Evolutionary conservation across 2,797 vertebrate genomes (phyloP).

Genomic region (Scolopax rusticola): DNA sequence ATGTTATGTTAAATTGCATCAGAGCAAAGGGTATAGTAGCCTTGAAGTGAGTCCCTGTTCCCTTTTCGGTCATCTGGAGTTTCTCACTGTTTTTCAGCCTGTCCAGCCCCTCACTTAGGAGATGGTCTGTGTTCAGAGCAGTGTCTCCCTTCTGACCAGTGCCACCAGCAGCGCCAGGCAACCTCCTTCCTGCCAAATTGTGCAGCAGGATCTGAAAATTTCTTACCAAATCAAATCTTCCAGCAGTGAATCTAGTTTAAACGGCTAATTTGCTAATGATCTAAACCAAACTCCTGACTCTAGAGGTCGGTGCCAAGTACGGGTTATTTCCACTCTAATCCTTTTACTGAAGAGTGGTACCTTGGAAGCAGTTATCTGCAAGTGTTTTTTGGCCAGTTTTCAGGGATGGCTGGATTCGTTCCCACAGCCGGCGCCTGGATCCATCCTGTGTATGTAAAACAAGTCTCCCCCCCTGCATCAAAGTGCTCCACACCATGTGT

Average conservation of each 20-base stretch:
- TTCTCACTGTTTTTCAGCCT: background rate
- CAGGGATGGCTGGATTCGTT: background rate
- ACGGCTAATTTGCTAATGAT: background rate
- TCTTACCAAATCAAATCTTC: background rate
- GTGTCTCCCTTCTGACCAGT: background rate
- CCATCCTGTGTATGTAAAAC: background rate
- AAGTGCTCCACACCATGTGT: rapidly evolving
- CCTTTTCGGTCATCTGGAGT: background rate
- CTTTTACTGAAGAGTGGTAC: background rate
- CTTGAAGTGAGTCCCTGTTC: background rate
- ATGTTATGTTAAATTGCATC: background rate
- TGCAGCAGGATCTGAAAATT: background rate
- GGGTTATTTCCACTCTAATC: background rate
- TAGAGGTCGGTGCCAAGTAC: background rate
- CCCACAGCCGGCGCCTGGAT: background rate
- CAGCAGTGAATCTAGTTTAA: background rate
- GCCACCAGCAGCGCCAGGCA: background rate
- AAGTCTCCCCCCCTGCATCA: background rate
- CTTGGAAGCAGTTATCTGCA: background rate
- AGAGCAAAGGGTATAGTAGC: background rate
- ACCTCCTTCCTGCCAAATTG: background rate
- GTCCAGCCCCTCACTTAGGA: rapidly evolving
- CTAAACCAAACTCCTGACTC: background rate
- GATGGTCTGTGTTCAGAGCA: background rate
- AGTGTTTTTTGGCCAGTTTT: background rate